Evolutionary conservation across 2,888 invertebrate genomes (phyloP).

Genomic region (Dryocosmus kuriphilus): DNA sequence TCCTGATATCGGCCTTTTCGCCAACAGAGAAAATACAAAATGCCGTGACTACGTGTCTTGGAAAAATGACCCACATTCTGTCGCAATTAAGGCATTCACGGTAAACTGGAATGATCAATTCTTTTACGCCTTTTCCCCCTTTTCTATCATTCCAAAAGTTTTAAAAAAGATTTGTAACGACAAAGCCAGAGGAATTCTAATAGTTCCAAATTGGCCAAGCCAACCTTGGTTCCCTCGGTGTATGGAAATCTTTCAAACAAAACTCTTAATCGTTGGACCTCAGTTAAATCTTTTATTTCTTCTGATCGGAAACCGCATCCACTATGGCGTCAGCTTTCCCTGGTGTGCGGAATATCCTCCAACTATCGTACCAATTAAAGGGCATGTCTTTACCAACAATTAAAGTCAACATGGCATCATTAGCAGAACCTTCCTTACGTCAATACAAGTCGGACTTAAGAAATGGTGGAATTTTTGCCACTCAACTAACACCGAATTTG

Average conservation of each 20-base stretch:
- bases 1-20: neutral
- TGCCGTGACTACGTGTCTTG: neutral
- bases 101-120: neutral
- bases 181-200: neutral
- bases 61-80: neutral
- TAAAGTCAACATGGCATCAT: no score
- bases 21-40: neutral
- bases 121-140: neutral
- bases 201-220: neutral
- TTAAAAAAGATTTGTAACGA: neutral
- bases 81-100: neutral
- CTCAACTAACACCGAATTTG: conserved; percentile 21
- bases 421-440: no score
- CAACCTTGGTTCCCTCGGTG: neutral
- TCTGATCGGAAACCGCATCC: no score
- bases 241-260: no score
- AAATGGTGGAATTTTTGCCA: no score
- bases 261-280: no score
- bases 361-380: no score
- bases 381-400: no score
- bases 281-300: no score
- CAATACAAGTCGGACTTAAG: no score
- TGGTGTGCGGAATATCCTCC: no score
- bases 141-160: neutral
- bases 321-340: no score